These are phyloP conservation scores for Chirona hameri DNA, from an alignment of 2,888 invertebrate genomes.

Conservation along the genomic window DNA sequence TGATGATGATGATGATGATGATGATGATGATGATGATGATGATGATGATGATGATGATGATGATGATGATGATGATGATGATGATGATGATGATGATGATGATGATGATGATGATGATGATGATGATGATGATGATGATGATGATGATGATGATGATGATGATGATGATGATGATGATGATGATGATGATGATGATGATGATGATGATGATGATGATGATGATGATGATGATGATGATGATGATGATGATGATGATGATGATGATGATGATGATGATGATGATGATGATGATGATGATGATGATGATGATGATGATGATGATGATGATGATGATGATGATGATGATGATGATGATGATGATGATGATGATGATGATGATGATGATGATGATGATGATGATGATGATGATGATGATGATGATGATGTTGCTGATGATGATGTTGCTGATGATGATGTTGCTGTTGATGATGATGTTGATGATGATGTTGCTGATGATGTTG, in stretches of 20 bases:
- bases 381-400: no score
- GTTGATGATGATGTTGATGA: no score
- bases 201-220: slow-evolving; percentile 22
- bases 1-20: slow-evolving; percentile 22
- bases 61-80: slow-evolving; percentile 1
- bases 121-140: slow-evolving; percentile 22
- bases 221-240: slow-evolving; percentile 22
- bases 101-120: slow-evolving; percentile 22
- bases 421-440: no score
- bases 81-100: slow-evolving; percentile 22
- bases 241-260: slow-evolving; percentile 22
- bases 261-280: slow-evolving; percentile 22
- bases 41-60: slow-evolving; percentile 22
- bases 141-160: slow-evolving; percentile 8
- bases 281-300: slow-evolving; percentile 22
- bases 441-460: no score
- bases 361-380: slow-evolving; percentile 3
- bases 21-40: slow-evolving; percentile 22
- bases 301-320: slow-evolving; percentile 22
- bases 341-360: slow-evolving; percentile 11
- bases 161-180: slow-evolving; percentile 22
- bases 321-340: slow-evolving; percentile 22
- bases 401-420: no score
- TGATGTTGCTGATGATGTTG: no score
- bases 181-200: slow-evolving; percentile 22